These are phyloP conservation scores for Pheucticus melanocephalus DNA, from an alignment of 2,113 vertebrate genomes.

Conservation along the genomic window DNA sequence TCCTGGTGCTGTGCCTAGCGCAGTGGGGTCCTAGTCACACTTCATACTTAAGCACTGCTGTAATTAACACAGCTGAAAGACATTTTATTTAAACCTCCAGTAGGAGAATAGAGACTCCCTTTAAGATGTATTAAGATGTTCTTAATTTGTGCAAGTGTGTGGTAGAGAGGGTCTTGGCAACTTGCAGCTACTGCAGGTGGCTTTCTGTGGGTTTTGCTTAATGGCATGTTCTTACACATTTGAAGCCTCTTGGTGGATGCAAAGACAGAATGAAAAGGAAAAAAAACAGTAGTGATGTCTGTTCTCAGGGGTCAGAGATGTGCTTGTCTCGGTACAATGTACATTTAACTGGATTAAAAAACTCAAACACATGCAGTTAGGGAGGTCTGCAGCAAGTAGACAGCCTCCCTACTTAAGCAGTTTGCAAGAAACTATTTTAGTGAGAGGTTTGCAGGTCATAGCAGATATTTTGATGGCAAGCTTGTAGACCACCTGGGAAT, in stretches of 20 bases:
- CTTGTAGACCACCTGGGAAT: neutral
- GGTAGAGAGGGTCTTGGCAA: neutral
- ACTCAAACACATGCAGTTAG: neutral
- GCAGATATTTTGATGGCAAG: neutral
- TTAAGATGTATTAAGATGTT: neutral
- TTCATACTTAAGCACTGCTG: neutral
- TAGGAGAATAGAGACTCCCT: neutral
- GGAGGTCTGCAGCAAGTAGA: neutral
- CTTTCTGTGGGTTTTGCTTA: neutral
- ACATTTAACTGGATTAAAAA: neutral
- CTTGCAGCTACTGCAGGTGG: neutral
- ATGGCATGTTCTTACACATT: rapidly evolving
- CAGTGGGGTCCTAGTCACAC: neutral
- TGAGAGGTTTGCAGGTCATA: neutral
- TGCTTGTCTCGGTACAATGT: neutral
- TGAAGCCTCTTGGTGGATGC: neutral
- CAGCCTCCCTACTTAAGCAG: neutral
- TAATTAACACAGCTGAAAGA: neutral
- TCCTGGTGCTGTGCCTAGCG: neutral
- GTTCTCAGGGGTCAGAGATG: neutral
- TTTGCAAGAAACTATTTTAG: neutral
- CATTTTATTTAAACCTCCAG: neutral
- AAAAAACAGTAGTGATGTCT: too few species aligned
- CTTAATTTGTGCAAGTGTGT: neutral
- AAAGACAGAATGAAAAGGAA: neutral